Conservation (phyloP, 2,888 invertebrate species). For the Agrotis clavis region DNA sequence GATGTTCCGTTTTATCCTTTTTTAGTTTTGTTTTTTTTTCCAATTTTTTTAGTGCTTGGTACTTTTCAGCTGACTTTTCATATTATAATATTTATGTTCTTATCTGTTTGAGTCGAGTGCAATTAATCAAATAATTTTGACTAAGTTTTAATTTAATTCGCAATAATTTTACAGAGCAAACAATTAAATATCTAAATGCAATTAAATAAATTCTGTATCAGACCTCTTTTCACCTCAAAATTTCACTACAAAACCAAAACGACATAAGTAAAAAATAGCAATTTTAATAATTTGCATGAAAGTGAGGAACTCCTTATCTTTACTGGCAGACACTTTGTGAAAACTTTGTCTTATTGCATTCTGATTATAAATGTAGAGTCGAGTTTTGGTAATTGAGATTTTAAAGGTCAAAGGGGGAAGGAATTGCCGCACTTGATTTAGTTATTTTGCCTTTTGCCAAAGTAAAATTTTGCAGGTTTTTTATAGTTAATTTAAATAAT, state of each 20-base stretch:
- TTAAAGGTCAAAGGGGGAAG: slow-evolving; percentile 77
- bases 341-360: slow-evolving; percentile 88
- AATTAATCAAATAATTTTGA: background rate
- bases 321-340: slow-evolving; percentile 85
- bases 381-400: slow-evolving; percentile 76
- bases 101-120: background rate
- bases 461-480: background rate
- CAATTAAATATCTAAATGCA: background rate
- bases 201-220: background rate
- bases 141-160: too few species aligned
- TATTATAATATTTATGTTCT: too few species aligned
- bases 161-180: background rate
- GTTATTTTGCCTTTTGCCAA: slow-evolving; percentile 31
- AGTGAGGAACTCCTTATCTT: slow-evolving; percentile 87
- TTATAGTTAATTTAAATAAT: too few species aligned
- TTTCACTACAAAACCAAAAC: slow-evolving; percentile 47
- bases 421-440: slow-evolving; percentile 58
- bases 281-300: slow-evolving; percentile 87
- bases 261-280: slow-evolving; percentile 76
- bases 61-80: too few species aligned
- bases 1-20: background rate
- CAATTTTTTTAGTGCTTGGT: background rate
- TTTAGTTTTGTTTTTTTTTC: background rate
- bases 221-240: background rate
- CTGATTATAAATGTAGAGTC: slow-evolving; percentile 77